Evolutionary conservation across 2,113 vertebrate species (phyloP).

Genomic region (Stigmatopora argus): DNA sequence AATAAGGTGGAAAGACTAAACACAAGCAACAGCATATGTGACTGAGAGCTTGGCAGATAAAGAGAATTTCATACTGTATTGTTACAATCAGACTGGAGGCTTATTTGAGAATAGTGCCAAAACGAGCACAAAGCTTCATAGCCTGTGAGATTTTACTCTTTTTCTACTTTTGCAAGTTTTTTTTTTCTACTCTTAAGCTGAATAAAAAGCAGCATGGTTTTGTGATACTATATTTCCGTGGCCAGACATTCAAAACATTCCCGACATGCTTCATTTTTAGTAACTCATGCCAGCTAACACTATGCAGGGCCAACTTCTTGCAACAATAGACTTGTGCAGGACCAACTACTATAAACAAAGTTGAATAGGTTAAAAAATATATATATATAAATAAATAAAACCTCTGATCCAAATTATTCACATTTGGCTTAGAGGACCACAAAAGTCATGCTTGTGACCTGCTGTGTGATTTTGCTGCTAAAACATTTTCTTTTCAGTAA

Average conservation of each 20-base stretch:
- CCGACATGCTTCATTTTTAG: not conserved
- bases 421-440: no score
- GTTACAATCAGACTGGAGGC: conserved; percentile 18
- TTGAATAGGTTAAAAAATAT: no score
- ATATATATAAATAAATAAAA: no score
- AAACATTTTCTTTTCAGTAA: no score
- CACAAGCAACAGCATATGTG: conserved; percentile 14
- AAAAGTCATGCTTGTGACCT: no score
- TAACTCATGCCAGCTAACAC: not conserved
- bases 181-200: not conserved
- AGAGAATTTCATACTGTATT: conserved; percentile 9
- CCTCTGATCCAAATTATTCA: no score
- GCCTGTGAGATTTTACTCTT: conserved; percentile 14
- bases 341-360: no score
- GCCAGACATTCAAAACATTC: not conserved
- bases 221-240: not conserved
- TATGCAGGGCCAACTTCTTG: not conserved
- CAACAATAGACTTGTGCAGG: not conserved
- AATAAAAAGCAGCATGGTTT: not conserved
- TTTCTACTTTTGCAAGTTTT: conserved; percentile 3
- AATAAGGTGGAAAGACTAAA: conserved; percentile 40
- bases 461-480: no score
- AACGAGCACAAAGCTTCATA: conserved; percentile 6
- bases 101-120: conserved; percentile 10
- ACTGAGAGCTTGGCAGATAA: conserved; percentile 10